phyloP scores from a whole-genome alignment of 2,113 vertebrate species.

The Cettia cetti region DNA sequence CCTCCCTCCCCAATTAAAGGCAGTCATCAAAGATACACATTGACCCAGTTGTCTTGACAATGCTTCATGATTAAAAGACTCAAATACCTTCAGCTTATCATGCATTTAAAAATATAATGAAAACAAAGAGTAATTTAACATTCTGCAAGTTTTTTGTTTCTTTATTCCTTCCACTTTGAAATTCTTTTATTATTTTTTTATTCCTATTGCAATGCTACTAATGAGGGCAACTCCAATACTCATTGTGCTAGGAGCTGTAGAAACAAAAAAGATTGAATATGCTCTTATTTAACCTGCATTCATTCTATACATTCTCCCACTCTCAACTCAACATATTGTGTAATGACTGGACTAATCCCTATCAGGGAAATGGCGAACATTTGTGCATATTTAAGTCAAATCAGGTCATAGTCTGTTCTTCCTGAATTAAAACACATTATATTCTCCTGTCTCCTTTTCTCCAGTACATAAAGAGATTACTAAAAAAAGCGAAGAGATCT shows the following conservation, averaged over 20 bases:
- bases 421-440: background rate
- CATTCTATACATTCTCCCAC: background rate
- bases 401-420: background rate
- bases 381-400: background rate
- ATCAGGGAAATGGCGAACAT: background rate
- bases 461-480: background rate
- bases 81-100: background rate
- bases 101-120: conserved; percentile 4
- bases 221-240: background rate
- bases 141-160: background rate
- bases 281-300: background rate
- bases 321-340: background rate
- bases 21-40: conserved; percentile 9
- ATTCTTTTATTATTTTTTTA: background rate
- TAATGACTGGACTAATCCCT: background rate
- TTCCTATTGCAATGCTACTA: background rate
- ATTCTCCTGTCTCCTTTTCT: background rate
- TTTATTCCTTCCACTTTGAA: background rate
- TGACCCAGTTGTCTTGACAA: conserved; percentile 46
- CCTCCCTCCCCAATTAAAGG: background rate
- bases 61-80: conserved; percentile 41
- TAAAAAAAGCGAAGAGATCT: background rate
- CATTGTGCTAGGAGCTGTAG: background rate
- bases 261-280: background rate
- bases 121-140: conserved; percentile 27